phyloP scores from a whole-genome alignment of 2,113 vertebrate species.

The Melanerpes formicivorus region DNA sequence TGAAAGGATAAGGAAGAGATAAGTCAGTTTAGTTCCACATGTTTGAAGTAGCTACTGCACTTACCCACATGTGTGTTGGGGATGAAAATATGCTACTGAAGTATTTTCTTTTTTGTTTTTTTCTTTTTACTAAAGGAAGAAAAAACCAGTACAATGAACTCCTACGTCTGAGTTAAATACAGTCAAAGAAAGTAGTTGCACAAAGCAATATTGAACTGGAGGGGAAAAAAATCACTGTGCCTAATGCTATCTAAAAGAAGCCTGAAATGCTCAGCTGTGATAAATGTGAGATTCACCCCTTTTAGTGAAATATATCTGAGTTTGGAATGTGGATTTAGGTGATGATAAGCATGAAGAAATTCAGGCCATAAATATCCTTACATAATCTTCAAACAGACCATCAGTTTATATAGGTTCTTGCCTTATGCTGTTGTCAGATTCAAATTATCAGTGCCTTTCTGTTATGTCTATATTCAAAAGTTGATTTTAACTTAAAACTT shows the following conservation, averaged over 20 bases:
- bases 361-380: background rate
- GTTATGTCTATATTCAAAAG: constrained; percentile 5
- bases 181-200: background rate
- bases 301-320: constrained; percentile 18
- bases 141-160: background rate
- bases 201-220: background rate
- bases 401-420: background rate
- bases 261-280: background rate
- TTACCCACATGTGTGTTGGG: constrained; percentile 64
- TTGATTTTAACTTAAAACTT: background rate
- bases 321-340: constrained; percentile 28
- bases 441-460: background rate
- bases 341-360: background rate
- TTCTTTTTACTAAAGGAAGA: background rate
- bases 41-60: constrained; percentile 87
- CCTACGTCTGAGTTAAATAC: background rate
- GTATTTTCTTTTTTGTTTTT: background rate
- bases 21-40: constrained; percentile 86
- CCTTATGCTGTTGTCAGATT: background rate
- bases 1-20: constrained; percentile 85
- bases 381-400: background rate
- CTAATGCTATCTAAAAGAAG: background rate
- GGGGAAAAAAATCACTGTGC: background rate
- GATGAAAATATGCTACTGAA: constrained; percentile 63
- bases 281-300: background rate